phyloP scores from a whole-genome alignment of 2,888 invertebrate species.

The Helleia helle region DNA sequence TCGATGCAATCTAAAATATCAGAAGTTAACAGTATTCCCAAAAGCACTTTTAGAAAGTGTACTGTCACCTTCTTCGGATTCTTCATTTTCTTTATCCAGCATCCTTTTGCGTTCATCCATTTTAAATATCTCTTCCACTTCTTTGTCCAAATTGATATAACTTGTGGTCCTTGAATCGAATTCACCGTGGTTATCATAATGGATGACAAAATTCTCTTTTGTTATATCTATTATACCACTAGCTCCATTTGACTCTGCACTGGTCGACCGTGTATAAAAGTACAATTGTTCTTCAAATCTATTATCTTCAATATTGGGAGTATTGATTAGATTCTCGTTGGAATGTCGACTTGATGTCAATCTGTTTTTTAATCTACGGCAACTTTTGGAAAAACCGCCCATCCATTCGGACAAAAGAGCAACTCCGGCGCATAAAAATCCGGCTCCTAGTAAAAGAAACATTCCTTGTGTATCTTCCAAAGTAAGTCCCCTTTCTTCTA shows the following conservation, averaged over 20 bases:
- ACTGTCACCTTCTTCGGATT: constrained; percentile 26
- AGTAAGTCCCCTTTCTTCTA: constrained; percentile 82
- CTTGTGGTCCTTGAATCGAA: constrained; percentile 50
- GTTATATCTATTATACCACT: constrained; percentile 49
- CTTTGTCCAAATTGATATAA: constrained; percentile 52
- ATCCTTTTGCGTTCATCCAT: constrained; percentile 30
- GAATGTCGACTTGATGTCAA: constrained; percentile 27
- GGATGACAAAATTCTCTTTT: constrained; percentile 43
- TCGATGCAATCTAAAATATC: too few relatives aligned
- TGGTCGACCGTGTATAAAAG: constrained; percentile 32
- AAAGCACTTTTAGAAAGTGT: constrained; percentile 41
- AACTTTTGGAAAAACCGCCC: constrained; percentile 78
- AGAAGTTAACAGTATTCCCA: constrained; percentile 22
- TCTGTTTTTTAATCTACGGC: constrained; percentile 30
- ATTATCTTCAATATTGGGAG: constrained; percentile 24
- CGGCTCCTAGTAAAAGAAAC: constrained; percentile 82
- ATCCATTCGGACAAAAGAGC: constrained; percentile 80
- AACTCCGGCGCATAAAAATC: constrained; percentile 77
- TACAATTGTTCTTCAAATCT: constrained; percentile 24
- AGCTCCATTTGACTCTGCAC: constrained; percentile 40
- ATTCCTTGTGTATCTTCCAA: constrained; percentile 88
- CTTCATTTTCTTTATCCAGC: constrained; percentile 22
- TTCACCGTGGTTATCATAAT: constrained; percentile 33
- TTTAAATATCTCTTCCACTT: constrained; percentile 57
- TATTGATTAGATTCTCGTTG: constrained; percentile 30